phyloP scores from a whole-genome alignment of 1,140 invertebrate species.

The Eupeodes corollae region DNA sequence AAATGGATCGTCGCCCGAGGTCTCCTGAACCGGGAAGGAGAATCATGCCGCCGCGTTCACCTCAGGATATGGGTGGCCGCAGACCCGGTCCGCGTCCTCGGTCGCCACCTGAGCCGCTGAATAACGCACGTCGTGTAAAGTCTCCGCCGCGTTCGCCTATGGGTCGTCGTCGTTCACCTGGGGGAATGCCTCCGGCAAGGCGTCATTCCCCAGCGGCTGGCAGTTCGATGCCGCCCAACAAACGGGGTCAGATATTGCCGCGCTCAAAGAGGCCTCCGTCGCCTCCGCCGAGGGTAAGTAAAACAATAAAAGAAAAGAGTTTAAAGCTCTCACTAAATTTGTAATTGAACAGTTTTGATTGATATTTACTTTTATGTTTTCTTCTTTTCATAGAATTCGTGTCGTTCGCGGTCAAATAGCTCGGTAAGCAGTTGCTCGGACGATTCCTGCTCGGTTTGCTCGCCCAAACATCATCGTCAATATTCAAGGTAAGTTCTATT shows the following conservation, averaged over 20 bases:
- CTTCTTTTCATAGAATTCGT: conserved; percentile 17
- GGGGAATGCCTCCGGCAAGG: background rate
- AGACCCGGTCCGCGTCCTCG: conserved; percentile 11
- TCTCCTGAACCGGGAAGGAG: conserved; percentile 25
- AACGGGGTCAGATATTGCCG: conserved; percentile 24
- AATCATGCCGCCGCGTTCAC: conserved; percentile 19
- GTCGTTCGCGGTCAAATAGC: conserved; percentile 48
- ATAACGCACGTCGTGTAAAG: background rate
- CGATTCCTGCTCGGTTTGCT: conserved; percentile 66
- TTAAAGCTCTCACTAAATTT: background rate
- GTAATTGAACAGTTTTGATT: background rate
- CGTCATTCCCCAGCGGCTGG: background rate
- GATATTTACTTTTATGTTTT: background rate
- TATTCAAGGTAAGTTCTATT: conserved; percentile 29
- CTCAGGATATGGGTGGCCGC: conserved; percentile 24
- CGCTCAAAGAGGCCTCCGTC: conserved; percentile 37
- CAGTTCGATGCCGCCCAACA: conserved; percentile 12
- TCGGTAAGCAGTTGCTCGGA: conserved; percentile 69
- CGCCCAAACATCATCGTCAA: conserved; percentile 32
- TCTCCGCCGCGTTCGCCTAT: conserved; percentile 28
- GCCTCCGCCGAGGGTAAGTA: conserved; percentile 35
- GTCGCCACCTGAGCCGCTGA: background rate
- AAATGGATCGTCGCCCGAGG: conserved; percentile 21
- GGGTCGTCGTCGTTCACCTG: conserved; percentile 4
- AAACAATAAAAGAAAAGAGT: background rate